These are phyloP conservation scores for Lepidiolamprologus cunningtoni DNA, from an alignment of 2,113 vertebrate species.

Conservation along the genomic window DNA sequence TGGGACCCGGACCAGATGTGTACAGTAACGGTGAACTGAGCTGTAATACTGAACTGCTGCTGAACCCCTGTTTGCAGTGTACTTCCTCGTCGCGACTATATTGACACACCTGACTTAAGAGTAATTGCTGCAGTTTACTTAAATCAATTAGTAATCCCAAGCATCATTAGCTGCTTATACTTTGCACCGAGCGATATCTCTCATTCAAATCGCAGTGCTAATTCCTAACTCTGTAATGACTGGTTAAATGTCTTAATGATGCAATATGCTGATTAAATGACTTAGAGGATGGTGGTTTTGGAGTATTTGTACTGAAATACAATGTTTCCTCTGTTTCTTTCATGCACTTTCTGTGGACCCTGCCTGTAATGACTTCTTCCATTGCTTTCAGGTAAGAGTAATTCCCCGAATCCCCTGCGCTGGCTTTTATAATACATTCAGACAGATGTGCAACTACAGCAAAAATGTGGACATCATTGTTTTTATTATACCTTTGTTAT, in stretches of 20 bases:
- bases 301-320: background rate
- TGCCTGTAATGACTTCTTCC: background rate
- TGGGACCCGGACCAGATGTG: background rate
- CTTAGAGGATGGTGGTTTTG: background rate
- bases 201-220: conserved; percentile 31
- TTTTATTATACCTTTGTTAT: conserved; percentile 5
- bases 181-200: conserved; percentile 5
- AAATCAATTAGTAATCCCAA: conserved; percentile 60
- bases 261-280: background rate
- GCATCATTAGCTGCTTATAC: conserved; percentile 49
- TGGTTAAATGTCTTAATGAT: conserved; percentile 39
- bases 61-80: conserved; percentile 1
- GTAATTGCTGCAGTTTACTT: conserved; percentile 54
- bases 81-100: background rate
- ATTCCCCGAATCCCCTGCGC: background rate
- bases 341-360: background rate
- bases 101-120: conserved; percentile 38
- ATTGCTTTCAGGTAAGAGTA: conserved; percentile 57
- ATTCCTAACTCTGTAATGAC: conserved; percentile 39
- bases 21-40: background rate
- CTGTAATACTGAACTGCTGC: background rate
- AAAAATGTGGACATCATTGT: background rate
- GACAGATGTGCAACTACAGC: background rate
- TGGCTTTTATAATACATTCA: background rate
- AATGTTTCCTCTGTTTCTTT: background rate